Conservation (phyloP, 2,888 invertebrate species). For the Amaurobius ferox region DNA sequence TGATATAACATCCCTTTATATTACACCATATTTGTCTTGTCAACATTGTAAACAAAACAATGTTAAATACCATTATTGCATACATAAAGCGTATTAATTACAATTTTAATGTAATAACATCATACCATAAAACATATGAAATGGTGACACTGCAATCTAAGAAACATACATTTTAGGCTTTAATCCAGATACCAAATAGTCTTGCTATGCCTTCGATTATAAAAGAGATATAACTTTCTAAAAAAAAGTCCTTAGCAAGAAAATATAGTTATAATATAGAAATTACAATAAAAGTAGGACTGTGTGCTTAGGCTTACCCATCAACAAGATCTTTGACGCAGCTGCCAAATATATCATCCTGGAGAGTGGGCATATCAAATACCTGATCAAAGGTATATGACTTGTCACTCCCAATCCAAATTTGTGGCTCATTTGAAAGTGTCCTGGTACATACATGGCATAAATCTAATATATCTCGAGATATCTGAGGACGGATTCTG, state of each 20-base stretch:
- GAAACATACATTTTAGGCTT: too few species aligned
- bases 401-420: constrained; percentile 93
- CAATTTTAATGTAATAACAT: too few species aligned
- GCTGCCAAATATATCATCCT: constrained; percentile 87
- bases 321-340: constrained; percentile 92
- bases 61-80: too few species aligned
- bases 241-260: too few species aligned
- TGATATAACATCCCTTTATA: too few species aligned
- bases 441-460: constrained; percentile 95
- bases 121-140: too few species aligned
- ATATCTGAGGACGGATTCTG: constrained; percentile 96
- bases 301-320: constrained; percentile 80
- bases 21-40: too few species aligned
- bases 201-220: neutral
- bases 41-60: too few species aligned
- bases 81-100: too few species aligned
- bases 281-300: neutral
- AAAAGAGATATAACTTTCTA: neutral
- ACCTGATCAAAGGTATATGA: constrained; percentile 98
- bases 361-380: constrained; percentile 88
- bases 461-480: constrained; percentile 94
- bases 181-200: neutral
- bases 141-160: too few species aligned
- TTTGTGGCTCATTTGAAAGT: constrained; percentile 91
- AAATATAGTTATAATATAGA: neutral